A percentile compares a stretch with the other conserved stretches of the same genome.
Evolutionary conservation across 1,140 invertebrate genomes (phyloP).

Genomic region (Neelides sp.): DNA sequence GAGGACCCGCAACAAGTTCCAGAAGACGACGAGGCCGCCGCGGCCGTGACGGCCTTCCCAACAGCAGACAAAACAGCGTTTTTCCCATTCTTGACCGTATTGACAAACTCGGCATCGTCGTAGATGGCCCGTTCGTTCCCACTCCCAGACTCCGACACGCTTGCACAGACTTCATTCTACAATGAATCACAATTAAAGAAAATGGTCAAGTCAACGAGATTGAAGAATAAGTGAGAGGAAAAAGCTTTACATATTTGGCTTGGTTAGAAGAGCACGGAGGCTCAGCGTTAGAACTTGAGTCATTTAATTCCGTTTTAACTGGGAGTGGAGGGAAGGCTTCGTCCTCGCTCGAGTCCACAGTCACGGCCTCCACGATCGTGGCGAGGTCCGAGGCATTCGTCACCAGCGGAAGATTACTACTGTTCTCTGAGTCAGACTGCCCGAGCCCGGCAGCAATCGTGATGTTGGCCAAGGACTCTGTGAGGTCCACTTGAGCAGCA

Average conservation of each 20-base stretch:
- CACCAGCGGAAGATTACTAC: slow-evolving; percentile 45
- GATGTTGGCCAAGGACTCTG: too few species aligned
- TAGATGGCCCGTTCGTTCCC: slow-evolving; percentile 1
- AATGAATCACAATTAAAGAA: background rate
- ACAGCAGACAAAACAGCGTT: slow-evolving; percentile 29
- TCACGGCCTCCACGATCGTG: slow-evolving; percentile 56
- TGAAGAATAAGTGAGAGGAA: too few species aligned
- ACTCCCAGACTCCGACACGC: too few species aligned
- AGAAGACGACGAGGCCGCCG: slow-evolving; percentile 2
- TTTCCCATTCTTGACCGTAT: slow-evolving; percentile 31
- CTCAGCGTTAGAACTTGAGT: too few species aligned
- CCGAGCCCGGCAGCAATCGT: slow-evolving; percentile 23
- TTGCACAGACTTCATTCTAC: background rate
- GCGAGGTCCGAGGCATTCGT: slow-evolving; percentile 57
- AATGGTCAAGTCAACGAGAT: too few species aligned
- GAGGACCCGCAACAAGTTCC: background rate
- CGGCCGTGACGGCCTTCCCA: slow-evolving; percentile 6
- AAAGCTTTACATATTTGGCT: too few species aligned
- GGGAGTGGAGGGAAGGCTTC: slow-evolving; percentile 13
- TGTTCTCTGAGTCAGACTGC: background rate
- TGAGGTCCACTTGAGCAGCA: slow-evolving; percentile 60
- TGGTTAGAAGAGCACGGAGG: too few species aligned
- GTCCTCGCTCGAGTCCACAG: slow-evolving; percentile 27
- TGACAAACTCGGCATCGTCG: slow-evolving; percentile 28
- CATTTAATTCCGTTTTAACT: too few species aligned